These are phyloP conservation scores for Tympanoctomys barrerae DNA, from an alignment of 2,797 vertebrate species.

Conservation along the genomic window DNA sequence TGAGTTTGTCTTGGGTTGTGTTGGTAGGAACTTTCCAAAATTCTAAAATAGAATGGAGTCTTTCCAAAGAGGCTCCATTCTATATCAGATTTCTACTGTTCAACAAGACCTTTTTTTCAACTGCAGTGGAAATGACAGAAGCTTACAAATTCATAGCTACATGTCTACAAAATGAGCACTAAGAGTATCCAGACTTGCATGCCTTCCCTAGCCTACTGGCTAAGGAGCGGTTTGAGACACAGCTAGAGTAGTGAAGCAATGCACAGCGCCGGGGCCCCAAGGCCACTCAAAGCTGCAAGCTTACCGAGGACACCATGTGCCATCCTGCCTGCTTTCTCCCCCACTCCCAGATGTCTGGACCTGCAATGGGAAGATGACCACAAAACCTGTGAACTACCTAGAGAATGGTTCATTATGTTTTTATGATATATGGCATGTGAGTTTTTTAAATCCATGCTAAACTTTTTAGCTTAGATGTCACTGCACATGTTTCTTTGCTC, in stretches of 20 bases:
- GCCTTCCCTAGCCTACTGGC: not conserved
- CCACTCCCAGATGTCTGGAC: accelerated
- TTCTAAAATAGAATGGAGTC: no score
- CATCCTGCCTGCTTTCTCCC: no score
- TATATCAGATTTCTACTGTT: not conserved
- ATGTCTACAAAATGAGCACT: not conserved
- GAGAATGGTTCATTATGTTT: not conserved
- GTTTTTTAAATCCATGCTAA: not conserved
- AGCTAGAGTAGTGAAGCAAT: not conserved
- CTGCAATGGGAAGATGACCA: no score
- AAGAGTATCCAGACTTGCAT: not conserved
- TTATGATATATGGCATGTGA: not conserved
- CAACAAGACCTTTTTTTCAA: not conserved
- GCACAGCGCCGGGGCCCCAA: not conserved
- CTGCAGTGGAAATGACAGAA: not conserved
- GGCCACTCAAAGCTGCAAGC: not conserved
- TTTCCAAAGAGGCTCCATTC: not conserved
- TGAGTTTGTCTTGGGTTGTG: no score
- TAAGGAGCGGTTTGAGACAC: accelerated
- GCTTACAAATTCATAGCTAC: not conserved
- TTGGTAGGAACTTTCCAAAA: not conserved
- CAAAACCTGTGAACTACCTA: not conserved
- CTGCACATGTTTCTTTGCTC: not conserved
- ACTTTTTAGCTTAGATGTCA: not conserved
- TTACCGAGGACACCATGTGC: accelerated